These are phyloP conservation scores for Psilanteris sp. DNA, from an alignment of 1,140 invertebrate genomes.

Conservation along the genomic window DNA sequence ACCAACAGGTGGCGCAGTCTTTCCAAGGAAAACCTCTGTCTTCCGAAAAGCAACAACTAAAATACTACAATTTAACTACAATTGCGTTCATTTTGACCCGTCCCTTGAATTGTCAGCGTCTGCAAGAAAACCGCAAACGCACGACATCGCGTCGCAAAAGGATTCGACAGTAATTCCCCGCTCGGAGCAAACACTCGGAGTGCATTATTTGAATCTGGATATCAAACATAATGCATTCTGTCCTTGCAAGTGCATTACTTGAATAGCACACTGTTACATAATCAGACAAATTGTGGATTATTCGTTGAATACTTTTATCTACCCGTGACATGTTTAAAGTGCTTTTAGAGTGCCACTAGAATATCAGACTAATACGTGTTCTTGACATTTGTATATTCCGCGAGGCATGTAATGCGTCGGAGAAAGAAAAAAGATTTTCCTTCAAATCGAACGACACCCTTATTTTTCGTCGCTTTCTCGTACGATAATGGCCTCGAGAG, in stretches of 20 bases:
- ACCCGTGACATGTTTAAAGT: constrained; percentile 61
- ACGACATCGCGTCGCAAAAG: too few relatives aligned
- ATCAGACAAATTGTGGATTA: constrained; percentile 59
- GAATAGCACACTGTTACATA: constrained; percentile 50
- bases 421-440: constrained; percentile 66
- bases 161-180: too few relatives aligned
- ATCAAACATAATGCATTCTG: neutral
- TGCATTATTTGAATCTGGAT: neutral
- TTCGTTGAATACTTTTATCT: constrained; percentile 60
- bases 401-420: constrained; percentile 49
- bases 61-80: too few relatives aligned
- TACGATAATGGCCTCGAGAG: constrained; percentile 69
- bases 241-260: constrained; percentile 23
- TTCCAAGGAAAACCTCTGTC: too few relatives aligned
- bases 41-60: too few relatives aligned
- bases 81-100: too few relatives aligned
- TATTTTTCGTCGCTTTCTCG: constrained; percentile 70
- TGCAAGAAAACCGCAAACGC: too few relatives aligned
- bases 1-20: too few relatives aligned
- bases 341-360: constrained; percentile 63
- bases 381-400: constrained; percentile 73
- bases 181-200: too few relatives aligned
- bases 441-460: constrained; percentile 68
- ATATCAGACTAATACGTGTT: constrained; percentile 73
- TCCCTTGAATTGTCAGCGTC: too few relatives aligned